A percentile compares a stretch with the other conserved stretches of the same genome.
Evolutionary conservation across 1,140 invertebrate species (phyloP).

Genomic region (Calosoma granatense): DNA sequence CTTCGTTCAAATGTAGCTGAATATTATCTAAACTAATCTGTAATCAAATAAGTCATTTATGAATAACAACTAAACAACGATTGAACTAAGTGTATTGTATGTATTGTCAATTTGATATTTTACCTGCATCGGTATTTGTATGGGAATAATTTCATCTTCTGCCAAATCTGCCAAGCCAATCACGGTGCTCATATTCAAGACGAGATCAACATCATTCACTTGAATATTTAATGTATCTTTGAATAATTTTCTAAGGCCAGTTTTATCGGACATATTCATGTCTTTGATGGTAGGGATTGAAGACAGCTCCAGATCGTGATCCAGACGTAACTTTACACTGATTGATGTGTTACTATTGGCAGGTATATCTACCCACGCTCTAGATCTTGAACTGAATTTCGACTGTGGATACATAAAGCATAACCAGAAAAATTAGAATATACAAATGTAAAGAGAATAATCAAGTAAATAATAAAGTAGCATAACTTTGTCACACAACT

Average conservation of each 20-base stretch:
- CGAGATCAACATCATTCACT: constrained; percentile 54
- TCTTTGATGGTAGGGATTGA: constrained; percentile 19
- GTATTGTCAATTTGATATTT: constrained; percentile 14
- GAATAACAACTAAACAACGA: constrained; percentile 3
- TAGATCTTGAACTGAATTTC: constrained; percentile 59
- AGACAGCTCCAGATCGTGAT: constrained; percentile 40
- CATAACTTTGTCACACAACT: no score
- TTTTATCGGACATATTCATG: constrained; percentile 32
- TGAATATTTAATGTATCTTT: constrained; percentile 46
- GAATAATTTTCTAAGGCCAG: constrained; percentile 34
- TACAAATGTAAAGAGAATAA: not conserved
- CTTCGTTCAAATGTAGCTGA: constrained; percentile 61
- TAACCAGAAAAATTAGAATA: not conserved
- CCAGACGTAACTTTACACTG: constrained; percentile 42
- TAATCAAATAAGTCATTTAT: constrained; percentile 22
- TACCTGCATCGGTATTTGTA: constrained; percentile 70
- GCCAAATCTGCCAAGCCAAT: constrained; percentile 67
- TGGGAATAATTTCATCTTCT: constrained; percentile 74
- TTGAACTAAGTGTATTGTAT: no score
- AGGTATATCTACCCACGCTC: constrained; percentile 55
- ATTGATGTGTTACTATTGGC: constrained; percentile 32
- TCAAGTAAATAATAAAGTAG: no score
- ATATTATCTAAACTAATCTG: constrained; percentile 60
- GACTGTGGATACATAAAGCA: constrained; percentile 38
- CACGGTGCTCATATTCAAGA: constrained; percentile 70